These are phyloP conservation scores for Oryzias javanicus DNA, from an alignment of 2,113 vertebrate genomes.

Conservation along the genomic window DNA sequence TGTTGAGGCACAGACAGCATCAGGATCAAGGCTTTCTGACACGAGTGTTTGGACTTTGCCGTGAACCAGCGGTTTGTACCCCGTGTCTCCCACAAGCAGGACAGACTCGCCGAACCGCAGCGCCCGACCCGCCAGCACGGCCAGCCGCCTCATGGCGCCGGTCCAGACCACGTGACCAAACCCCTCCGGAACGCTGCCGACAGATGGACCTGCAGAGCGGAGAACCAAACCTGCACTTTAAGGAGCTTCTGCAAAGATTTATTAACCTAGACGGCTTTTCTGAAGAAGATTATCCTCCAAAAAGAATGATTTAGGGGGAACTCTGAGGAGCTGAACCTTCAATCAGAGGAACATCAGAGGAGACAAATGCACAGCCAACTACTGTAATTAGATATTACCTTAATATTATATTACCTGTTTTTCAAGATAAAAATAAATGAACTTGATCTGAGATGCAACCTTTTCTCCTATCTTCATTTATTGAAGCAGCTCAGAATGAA, in stretches of 20 bases:
- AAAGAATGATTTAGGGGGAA: background rate
- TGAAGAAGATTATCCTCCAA: background rate
- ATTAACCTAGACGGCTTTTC: background rate
- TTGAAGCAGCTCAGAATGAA: no score
- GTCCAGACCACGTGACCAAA: slow-evolving; percentile 95
- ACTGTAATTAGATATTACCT: no score
- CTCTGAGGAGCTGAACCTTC: no score
- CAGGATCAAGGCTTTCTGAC: background rate
- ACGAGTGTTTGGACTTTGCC: background rate
- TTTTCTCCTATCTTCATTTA: no score
- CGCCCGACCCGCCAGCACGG: slow-evolving; percentile 87
- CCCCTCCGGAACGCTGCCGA: slow-evolving; percentile 77
- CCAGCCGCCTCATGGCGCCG: slow-evolving; percentile 84
- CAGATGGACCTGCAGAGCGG: slow-evolving; percentile 68
- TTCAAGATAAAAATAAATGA: no score
- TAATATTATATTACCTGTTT: no score
- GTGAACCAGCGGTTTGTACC: slow-evolving; percentile 74
- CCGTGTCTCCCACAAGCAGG: slow-evolving; percentile 93
- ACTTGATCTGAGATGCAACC: no score
- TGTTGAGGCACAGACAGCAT: slow-evolving; percentile 37
- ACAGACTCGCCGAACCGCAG: slow-evolving; percentile 91
- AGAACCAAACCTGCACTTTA: background rate
- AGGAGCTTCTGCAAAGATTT: background rate
- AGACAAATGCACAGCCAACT: no score
- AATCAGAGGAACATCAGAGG: no score